Evolutionary conservation across 2,888 invertebrate genomes (phyloP), one percentile per base, ranked within the genome.

Genomic region (Lucinisca nassula): DNA sequence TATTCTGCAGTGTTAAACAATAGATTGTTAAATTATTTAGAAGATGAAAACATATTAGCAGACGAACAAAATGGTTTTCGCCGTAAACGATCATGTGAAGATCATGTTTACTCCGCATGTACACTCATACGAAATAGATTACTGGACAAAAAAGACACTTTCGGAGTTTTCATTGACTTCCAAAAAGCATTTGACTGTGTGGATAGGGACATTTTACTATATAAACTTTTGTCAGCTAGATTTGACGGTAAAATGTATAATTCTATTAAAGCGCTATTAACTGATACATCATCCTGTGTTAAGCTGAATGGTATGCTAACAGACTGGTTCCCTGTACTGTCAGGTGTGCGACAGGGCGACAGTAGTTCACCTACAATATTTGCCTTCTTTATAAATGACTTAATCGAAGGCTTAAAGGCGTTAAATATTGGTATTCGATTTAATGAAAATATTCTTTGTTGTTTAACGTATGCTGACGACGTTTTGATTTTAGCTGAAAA

Each of bases 331-430:
- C n/a, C 30, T 0, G 55, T 74, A 6, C 32, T 38, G 35, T 58
- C 78, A 27, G 83, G 58, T 1, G 72, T 83, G 27, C 55, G 58
- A 58, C 83, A 83, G 45, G 78, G 83, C 14, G 45, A 70, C n/a
- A n/a, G n/a, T n/a, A n/a, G n/a, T n/a, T n/a, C n/a, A n/a, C n/a
- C n/a, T n/a, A n/a, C n/a, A n/a, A n/a, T n/a, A 6, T 83, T 83
- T 58, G 35, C 83, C 12, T 35, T 78, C 30, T 83, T 73, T 40
- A 78, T 78, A 6, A 83, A 83, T 32, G 83, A 83, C 30, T 30
- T 83, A 24, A 73, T 45, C 8, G 37, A n/a, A n/a, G n/a, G n/a
- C n/a, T n/a, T n/a, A n/a, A n/a, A n/a, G n/a, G n/a, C n/a, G n/a
- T n/a, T n/a, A n/a, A n/a, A n/a, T n/a, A n/a, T n/a, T n/a, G n/a